Base-by-base conservation (phyloP, 2,888 invertebrate species). In the Chrysolina americana region DNA sequence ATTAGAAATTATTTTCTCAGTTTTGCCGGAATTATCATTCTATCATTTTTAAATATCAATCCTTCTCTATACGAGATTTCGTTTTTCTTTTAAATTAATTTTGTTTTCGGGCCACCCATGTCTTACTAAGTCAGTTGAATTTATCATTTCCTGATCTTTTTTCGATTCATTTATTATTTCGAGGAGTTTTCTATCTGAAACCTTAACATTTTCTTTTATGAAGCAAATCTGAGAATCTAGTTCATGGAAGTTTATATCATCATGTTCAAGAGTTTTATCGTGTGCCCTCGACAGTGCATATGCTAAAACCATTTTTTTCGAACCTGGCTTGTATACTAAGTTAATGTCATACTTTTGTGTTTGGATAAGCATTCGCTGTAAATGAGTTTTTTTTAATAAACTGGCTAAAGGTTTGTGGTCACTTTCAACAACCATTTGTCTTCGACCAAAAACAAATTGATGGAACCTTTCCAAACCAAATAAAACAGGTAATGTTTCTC, bases 341-440 rank as follows among this genome's bases (percentile, higher is more conserved):
- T n/a, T n/a, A n/a, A 41, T 41, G 41, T 63, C 8, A 63, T 63
- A 63, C 23, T 63, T 63, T 63, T 63, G 63, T 23, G 23, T 63
- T 36, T 41, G 15, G 13, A 63, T 63, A 19, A 63, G 28, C 36
- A 63, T 63, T 63, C 63, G 5, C 41, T 63, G 63, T 63, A 63
- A 36, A 10, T 28, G 19, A 63, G 63, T 5, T 41, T 36, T 63
- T 17, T 28, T 23, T n/a, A 63, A 63, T 23, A 28, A 23, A 3
- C n/a, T 17, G 19, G 15, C 19, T 28, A 28, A 41, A 13, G 63
- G 63, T 28, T 63, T 63, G 15, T 63, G 63, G 13, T 36, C 63
- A 28, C 63, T 63, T 36, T 63, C 63, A 9, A 63, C 63, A 23
- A 28, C 28, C 13, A 80, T 79, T 36, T 70, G 41, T 19, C n/a